Evolutionary conservation across 2,113 vertebrate genomes (phyloP).

Genomic region (Aix galericulata): DNA sequence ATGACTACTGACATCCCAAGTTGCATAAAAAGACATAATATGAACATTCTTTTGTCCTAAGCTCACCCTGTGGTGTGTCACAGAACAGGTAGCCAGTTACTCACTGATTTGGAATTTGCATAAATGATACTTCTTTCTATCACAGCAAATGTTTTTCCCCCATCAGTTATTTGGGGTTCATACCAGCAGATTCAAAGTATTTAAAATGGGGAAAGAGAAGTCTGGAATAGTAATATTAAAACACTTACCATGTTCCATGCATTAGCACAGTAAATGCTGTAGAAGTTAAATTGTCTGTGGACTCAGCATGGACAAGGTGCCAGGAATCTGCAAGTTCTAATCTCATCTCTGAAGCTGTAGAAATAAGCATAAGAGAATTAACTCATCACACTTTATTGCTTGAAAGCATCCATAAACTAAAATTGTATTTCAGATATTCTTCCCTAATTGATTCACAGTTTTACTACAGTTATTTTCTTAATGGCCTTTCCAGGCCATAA

Average conservation of each 20-base stretch:
- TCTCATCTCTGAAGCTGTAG: constrained; percentile 66
- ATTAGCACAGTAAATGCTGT: background rate
- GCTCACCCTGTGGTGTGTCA: background rate
- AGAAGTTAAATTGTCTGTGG: constrained; percentile 18
- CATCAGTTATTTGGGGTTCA: constrained; percentile 50
- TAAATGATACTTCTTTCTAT: constrained; percentile 58
- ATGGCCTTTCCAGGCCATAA: constrained; percentile 51
- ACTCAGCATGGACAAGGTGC: background rate
- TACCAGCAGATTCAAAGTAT: constrained; percentile 43
- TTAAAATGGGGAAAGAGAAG: background rate
- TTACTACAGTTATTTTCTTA: constrained; percentile 63
- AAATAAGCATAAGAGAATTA: constrained; percentile 71
- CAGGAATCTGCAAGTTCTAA: constrained; percentile 61
- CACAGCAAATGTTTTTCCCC: constrained; percentile 47
- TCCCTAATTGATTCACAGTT: constrained; percentile 56
- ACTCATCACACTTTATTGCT: constrained; percentile 72
- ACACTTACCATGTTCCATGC: background rate
- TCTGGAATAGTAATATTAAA: constrained; percentile 16
- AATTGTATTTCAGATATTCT: constrained; percentile 65
- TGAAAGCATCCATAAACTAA: constrained; percentile 71
- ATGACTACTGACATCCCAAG: constrained; percentile 12
- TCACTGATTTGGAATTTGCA: constrained; percentile 59
- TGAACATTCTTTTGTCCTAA: background rate
- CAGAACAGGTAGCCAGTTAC: constrained; percentile 36
- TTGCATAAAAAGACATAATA: background rate